These are phyloP conservation scores for Schizopygopsis pylzovi DNA, from an alignment of 2,797 vertebrate species.

Conservation along the genomic window DNA sequence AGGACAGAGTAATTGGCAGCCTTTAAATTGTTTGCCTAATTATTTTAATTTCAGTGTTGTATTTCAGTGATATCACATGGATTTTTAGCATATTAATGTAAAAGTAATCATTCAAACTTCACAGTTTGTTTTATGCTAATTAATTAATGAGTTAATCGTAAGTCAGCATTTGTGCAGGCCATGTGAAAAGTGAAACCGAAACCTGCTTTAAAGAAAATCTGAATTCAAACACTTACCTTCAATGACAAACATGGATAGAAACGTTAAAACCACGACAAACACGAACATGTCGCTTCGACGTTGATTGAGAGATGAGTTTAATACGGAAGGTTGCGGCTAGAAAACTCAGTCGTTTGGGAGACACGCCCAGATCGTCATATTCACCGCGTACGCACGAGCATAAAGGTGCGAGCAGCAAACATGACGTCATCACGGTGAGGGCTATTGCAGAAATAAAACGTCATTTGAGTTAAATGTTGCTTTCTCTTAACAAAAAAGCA, in stretches of 20 bases:
- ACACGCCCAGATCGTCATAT: no score
- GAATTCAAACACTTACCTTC: neutral
- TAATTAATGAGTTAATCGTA: neutral
- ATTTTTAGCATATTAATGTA: neutral
- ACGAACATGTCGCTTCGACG: neutral
- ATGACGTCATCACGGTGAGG: no score
- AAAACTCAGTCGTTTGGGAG: neutral
- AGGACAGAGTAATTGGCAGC: no score
- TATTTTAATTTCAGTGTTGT: neutral
- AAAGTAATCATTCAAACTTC: neutral
- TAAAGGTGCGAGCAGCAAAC: neutral
- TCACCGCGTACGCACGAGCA: no score
- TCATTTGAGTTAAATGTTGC: no score
- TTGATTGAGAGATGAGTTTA: neutral
- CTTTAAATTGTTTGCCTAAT: no score
- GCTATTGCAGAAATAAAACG: no score
- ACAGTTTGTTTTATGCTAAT: neutral
- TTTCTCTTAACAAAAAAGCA: no score
- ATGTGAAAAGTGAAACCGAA: neutral
- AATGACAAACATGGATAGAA: neutral
- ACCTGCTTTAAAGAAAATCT: neutral
- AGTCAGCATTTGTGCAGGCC: neutral
- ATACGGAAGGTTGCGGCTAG: neutral
- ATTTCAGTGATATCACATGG: neutral
- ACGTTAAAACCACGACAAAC: neutral